Base-by-base conservation (phyloP, 2,113 vertebrate genomes). In the Tachysurus vachellii region DNA sequence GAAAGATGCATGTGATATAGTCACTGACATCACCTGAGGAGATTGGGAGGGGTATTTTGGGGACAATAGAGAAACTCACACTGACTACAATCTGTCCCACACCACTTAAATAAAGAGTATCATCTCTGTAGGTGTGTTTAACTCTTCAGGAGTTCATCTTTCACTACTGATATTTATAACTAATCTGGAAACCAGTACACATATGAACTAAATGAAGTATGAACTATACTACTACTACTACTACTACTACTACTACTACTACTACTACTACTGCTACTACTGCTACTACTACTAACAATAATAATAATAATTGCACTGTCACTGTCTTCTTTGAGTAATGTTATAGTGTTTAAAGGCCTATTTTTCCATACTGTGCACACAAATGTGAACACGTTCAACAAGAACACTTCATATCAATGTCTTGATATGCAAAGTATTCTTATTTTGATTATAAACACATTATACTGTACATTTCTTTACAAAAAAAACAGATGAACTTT, bases 51-150 rank as follows among this genome's bases (percentile, higher is more conserved):
- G 10, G 61, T 23, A 82, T 73, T 70, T 57, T 82, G 31, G 64
- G 59, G 23, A 28, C 23, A n/a, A 57, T 70, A 81, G 62, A 70
- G 76, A 80, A 50, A 16, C 47, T 86, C 50, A 68, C 19, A 54
- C 59, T 80, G 21, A 50, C 47, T 80, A 57, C 80, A 64, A 81
- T 86, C 62, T 81, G 85, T 54, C 64, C 53, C 26, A 81, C 26
- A 82, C 64, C 42, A 61, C 68, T 83, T 73, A 62, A 57, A 64
- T 83, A 82, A 83, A 21, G 56, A 82, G 44, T 76, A 80, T 83
- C 80, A 62, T 66, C 68, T 82, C 79, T 16, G 36, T 75, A 47
- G 80, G 80, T 75, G 80, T 75, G 23, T 87, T 71, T 81, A 86
- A 50, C 53, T 71, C 85, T 73, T 79, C 79, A 71, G 26, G 54